These are phyloP conservation scores for Clusia tigrina DNA, from an alignment of 2,888 invertebrate species.

Conservation along the genomic window DNA sequence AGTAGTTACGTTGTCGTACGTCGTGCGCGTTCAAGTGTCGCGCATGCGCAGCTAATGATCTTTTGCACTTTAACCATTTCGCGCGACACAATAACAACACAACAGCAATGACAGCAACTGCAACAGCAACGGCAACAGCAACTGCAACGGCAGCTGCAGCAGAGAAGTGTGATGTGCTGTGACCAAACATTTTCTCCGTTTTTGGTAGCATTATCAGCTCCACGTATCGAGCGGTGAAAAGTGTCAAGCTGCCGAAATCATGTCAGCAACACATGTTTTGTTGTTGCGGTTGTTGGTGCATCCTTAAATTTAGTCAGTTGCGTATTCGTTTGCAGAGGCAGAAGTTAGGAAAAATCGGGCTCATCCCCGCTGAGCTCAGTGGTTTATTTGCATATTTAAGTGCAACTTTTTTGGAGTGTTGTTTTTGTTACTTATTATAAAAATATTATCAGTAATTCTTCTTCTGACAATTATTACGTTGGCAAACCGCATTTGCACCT, in stretches of 20 bases:
- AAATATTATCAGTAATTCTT: no score
- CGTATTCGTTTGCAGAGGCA: no score
- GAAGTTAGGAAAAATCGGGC: no score
- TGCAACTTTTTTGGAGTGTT: no score
- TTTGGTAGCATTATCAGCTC: background rate
- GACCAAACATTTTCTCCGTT: background rate
- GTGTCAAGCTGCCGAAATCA: background rate
- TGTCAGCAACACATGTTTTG: background rate
- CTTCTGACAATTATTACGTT: no score
- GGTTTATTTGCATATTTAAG: no score
- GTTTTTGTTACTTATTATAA: no score
- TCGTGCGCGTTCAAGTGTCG: background rate
- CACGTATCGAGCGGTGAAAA: background rate
- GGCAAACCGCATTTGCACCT: no score
- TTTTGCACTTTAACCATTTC: conserved; percentile 33
- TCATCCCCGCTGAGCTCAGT: no score
- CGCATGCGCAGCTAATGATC: conserved; percentile 25
- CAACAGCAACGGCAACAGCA: background rate
- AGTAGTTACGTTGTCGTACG: background rate
- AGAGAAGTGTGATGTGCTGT: background rate
- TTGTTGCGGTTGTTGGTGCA: background rate
- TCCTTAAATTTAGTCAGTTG: background rate
- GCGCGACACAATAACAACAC: background rate
- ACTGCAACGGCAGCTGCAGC: background rate
- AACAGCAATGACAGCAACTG: background rate